phyloP scores from a whole-genome alignment of 1,140 invertebrate genomes.

The Uloborus diversus region DNA sequence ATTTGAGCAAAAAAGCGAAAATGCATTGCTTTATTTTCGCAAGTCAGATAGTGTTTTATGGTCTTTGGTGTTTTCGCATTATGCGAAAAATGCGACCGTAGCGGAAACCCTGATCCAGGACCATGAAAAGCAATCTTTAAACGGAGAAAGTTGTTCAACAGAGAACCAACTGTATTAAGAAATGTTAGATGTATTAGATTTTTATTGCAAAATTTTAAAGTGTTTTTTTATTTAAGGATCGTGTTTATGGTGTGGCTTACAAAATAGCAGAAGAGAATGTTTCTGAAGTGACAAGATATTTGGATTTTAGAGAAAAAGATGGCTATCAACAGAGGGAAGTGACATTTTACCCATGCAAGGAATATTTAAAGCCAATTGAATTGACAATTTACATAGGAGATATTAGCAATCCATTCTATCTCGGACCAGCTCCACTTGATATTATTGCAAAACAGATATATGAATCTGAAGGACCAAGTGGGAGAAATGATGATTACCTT shows the following conservation, averaged over 20 bases:
- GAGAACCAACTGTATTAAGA: no score
- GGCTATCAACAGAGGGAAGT: constrained; percentile 79
- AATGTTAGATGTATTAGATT: no score
- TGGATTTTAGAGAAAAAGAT: constrained; percentile 90
- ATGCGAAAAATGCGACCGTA: no score
- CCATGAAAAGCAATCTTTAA: no score
- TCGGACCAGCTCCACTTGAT: constrained; percentile 76
- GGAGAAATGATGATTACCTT: constrained; percentile 87
- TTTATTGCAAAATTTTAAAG: neutral
- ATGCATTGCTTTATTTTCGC: no score
- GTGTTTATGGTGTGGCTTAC: constrained; percentile 92
- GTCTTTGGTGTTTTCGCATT: no score
- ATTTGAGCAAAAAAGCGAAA: no score
- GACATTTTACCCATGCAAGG: constrained; percentile 74
- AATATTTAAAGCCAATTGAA: constrained; percentile 69
- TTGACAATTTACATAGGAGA: constrained; percentile 86
- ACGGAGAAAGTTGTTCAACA: no score
- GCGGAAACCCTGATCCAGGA: no score
- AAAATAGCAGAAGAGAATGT: constrained; percentile 78
- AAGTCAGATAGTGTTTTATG: no score
- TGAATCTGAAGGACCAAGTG: constrained; percentile 79
- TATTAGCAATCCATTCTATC: constrained; percentile 71
- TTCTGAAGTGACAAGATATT: constrained; percentile 77
- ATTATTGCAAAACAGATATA: constrained; percentile 83
- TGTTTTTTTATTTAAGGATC: constrained; percentile 66